A percentile compares a stretch with the other conserved stretches of the same genome.
These are phyloP conservation scores for Nematostella vectensis DNA, from an alignment of 92 coral and sea anemone species.

Conservation along the genomic window DNA sequence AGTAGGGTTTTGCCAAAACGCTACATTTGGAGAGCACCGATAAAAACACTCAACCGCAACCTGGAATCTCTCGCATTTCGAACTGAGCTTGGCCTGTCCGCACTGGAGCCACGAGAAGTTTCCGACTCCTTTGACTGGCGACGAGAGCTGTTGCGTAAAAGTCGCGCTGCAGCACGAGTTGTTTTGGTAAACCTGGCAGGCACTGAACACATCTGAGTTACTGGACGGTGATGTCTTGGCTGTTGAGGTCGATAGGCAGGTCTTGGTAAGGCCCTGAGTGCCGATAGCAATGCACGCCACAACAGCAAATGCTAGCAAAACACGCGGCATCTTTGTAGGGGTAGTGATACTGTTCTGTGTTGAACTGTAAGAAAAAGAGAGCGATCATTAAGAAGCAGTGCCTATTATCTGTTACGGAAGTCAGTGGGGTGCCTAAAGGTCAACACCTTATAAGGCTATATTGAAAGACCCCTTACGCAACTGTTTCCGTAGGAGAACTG, in stretches of 20 bases:
- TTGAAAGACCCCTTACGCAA: too few species aligned
- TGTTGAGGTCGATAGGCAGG: not conserved
- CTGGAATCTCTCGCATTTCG: conserved; percentile 38
- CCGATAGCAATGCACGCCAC: too few species aligned
- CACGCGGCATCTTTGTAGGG: too few species aligned
- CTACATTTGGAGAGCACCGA: conserved; percentile 44
- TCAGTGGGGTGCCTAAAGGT: too few species aligned
- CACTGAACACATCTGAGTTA: conserved; percentile 5
- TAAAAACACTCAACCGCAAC: conserved; percentile 45
- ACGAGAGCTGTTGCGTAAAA: conserved; percentile 39
- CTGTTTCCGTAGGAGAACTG: too few species aligned
- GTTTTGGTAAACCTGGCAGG: conserved; percentile 37
- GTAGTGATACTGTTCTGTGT: too few species aligned
- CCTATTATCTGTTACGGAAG: too few species aligned
- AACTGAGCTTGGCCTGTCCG: conserved; percentile 18
- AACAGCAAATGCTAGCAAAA: too few species aligned
- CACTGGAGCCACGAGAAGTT: conserved; percentile 45
- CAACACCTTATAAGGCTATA: too few species aligned
- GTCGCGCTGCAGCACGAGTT: conserved; percentile 45
- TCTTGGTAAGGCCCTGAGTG: not conserved
- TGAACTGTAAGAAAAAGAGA: too few species aligned
- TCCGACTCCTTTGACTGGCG: conserved; percentile 24
- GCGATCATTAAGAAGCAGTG: too few species aligned
- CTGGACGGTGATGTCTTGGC: conserved; percentile 14
- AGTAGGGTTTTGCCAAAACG: conserved; percentile 27